Conservation (phyloP, 2,888 invertebrate species). For the Scaptomyza caliginosa region DNA sequence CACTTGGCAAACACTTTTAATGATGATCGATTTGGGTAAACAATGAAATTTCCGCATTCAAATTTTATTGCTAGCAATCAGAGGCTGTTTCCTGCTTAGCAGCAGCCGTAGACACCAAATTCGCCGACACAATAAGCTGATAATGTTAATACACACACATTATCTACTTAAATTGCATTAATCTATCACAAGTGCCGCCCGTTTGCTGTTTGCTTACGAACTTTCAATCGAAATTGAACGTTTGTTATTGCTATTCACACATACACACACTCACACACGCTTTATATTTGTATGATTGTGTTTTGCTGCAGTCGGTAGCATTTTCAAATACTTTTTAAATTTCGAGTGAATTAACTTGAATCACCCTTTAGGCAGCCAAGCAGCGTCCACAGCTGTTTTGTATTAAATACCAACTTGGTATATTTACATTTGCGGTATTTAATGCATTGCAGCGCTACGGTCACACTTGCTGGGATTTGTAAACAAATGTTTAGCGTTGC, state of each 20-base stretch:
- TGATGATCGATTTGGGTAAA: constrained; percentile 78
- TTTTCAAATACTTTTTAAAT: constrained; percentile 17
- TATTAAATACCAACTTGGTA: constrained; percentile 22
- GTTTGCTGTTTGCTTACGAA: constrained; percentile 61
- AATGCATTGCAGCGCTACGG: constrained; percentile 1
- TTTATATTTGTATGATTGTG: not conserved
- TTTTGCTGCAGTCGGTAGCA: constrained; percentile 3
- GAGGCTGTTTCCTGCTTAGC: constrained; percentile 47
- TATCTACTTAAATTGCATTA: constrained; percentile 68
- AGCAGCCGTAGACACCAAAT: not conserved
- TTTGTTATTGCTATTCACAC: constrained; percentile 25
- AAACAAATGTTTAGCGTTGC: constrained; percentile 47
- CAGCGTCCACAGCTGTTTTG: constrained; percentile 24
- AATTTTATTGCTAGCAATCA: constrained; percentile 77
- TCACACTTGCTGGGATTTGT: constrained; percentile 38
- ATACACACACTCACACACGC: constrained; percentile 3
- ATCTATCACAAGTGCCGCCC: constrained; percentile 61
- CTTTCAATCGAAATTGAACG: constrained; percentile 53
- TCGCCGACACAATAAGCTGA: constrained; percentile 22
- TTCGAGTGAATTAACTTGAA: constrained; percentile 1
- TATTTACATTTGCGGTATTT: constrained; percentile 5
- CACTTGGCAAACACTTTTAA: constrained; percentile 67
- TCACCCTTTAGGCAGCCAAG: not conserved
- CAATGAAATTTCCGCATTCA: constrained; percentile 76
- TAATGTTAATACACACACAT: constrained; percentile 32